These are phyloP conservation scores for Spisula subtruncata DNA, from an alignment of 2,888 invertebrate species.

Conservation along the genomic window DNA sequence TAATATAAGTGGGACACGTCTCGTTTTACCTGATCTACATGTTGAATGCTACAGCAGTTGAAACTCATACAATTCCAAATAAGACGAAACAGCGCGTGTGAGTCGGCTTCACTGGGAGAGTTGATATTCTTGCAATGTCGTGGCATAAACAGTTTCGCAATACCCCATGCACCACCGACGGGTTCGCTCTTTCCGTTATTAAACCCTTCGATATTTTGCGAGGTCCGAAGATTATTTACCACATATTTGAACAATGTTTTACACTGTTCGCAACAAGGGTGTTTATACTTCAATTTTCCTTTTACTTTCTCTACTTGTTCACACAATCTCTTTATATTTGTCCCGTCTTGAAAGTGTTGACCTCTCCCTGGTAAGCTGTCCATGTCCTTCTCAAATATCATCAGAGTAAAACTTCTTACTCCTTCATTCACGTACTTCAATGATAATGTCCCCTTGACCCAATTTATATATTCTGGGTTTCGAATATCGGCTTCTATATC, in stretches of 20 bases:
- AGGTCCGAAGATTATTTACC: background rate
- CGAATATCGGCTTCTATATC: background rate
- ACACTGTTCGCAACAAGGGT: background rate
- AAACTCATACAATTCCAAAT: background rate
- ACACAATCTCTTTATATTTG: conserved; percentile 1
- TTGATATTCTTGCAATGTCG: background rate
- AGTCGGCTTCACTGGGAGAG: background rate
- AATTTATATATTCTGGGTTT: background rate
- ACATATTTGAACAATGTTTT: background rate
- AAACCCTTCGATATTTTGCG: background rate
- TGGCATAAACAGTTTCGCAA: too few relatives aligned
- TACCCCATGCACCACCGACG: too few relatives aligned
- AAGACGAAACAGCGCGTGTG: background rate
- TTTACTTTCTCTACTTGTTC: background rate
- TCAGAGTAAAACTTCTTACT: background rate
- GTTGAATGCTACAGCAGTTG: background rate
- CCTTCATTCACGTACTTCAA: background rate
- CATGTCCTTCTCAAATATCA: background rate
- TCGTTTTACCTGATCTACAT: background rate
- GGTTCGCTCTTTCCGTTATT: background rate
- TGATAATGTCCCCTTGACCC: background rate
- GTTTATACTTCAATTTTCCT: background rate
- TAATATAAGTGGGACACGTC: too few relatives aligned
- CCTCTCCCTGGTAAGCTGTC: background rate
- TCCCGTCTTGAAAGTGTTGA: background rate